These are phyloP conservation scores for Psammodynastes pulverulentus DNA, from an alignment of 2,113 vertebrate genomes.

Conservation along the genomic window DNA sequence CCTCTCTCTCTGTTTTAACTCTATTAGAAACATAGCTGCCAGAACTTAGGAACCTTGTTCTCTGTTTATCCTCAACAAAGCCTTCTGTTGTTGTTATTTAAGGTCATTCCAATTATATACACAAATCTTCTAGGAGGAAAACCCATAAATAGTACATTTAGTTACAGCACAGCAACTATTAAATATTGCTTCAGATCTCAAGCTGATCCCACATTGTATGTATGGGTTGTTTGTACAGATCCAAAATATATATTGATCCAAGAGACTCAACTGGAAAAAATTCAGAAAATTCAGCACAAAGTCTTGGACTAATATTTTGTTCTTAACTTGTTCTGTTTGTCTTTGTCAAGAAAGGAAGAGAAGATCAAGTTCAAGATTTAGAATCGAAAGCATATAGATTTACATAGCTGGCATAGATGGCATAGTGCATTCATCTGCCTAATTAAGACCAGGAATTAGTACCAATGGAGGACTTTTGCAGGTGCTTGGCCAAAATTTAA, in stretches of 20 bases:
- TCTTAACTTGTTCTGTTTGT: constrained; percentile 9
- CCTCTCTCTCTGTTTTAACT: not conserved
- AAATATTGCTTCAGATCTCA: constrained; percentile 30
- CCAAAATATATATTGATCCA: constrained; percentile 34
- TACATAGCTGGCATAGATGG: not conserved
- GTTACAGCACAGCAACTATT: constrained; percentile 6
- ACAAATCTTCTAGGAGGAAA: constrained; percentile 25
- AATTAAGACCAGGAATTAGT: not conserved
- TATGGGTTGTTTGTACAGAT: constrained; percentile 30
- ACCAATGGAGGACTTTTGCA: not conserved
- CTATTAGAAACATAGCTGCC: not conserved
- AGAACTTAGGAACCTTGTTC: not conserved
- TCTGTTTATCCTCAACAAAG: not conserved
- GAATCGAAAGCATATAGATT: not conserved
- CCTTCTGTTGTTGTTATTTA: not conserved
- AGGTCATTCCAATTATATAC: not conserved
- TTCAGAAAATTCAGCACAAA: constrained; percentile 48
- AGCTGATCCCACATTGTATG: constrained; percentile 31
- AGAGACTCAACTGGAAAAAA: constrained; percentile 33
- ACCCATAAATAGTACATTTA: constrained; percentile 7
- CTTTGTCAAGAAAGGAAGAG: constrained; percentile 16
- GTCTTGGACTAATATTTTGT: constrained; percentile 35
- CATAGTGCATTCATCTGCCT: not conserved
- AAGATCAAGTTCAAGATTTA: not conserved
- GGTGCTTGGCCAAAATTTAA: not conserved